phyloP scores from a whole-genome alignment of 1,140 invertebrate genomes.

The Atopsyche davidsoni region DNA sequence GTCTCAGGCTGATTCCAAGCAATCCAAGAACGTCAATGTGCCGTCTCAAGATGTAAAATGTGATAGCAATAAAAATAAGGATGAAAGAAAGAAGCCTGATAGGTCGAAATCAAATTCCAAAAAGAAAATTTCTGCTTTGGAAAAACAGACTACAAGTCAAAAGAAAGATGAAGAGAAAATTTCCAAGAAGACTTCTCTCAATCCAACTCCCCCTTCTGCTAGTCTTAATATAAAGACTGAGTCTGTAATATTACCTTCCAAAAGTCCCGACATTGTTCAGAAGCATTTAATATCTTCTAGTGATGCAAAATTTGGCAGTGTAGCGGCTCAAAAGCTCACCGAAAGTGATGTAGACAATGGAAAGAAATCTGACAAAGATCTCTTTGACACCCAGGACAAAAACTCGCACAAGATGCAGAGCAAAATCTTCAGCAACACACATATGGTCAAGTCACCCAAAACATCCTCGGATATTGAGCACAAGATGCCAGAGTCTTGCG shows the following conservation, averaged over 20 bases:
- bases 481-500: constrained; percentile 23
- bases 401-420: constrained; percentile 4
- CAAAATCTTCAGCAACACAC: constrained; percentile 10
- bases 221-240: background rate
- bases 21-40: too few species aligned
- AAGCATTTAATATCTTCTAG: background rate
- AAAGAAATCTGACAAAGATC: constrained; percentile 8
- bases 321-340: background rate
- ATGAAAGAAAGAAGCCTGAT: too few species aligned
- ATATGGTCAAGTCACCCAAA: constrained; percentile 39
- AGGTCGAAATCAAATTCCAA: too few species aligned
- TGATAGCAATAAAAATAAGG: background rate
- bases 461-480: constrained; percentile 43
- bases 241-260: background rate
- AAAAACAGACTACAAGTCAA: too few species aligned
- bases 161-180: constrained; percentile 4
- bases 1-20: too few species aligned
- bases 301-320: background rate
- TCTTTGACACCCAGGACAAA: constrained; percentile 1
- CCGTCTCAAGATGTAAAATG: constrained; percentile 4
- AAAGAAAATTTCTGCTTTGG: too few species aligned
- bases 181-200: too few species aligned
- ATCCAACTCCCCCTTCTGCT: background rate
- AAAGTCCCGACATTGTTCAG: background rate
- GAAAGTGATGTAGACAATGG: background rate